Evolutionary conservation across 2,797 vertebrate genomes (phyloP), one percentile per base, ranked within the genome.

Genomic region (Scolopax rusticola): DNA sequence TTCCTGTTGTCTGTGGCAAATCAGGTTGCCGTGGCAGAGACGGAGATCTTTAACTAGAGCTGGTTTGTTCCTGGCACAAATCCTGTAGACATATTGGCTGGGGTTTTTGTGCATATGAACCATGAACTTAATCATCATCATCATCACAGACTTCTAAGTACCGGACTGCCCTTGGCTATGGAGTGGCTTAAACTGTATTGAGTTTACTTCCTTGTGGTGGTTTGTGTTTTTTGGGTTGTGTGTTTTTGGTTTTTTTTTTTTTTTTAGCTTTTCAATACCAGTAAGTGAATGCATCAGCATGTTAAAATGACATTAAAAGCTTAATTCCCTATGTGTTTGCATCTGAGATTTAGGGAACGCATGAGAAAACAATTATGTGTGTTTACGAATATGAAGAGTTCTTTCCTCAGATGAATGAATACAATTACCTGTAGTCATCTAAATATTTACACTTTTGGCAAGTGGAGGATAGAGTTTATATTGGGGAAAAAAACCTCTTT

Each of bases 41-140:
- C 48, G 27, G 20, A 41, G 23, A 27, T 53, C 4, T 38, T 41
- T 11, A 38, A 20, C 54, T 56, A 48, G 16, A 68, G 19, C 41
- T 38, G 48, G 9, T 67, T 47, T 81, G 54, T 51, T 38, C 30
- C 40, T 43, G 32, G 38, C 54, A n/a, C 11, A 32, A 5, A 38
- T 51, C 17, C n/a, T 73, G 15, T 21, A 38, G 60, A 32, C 9
- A 9, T 5, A 5, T 3, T 63, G 51, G 7, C 28, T 53, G 32
- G 61, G 9, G 4, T 9, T 60, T 70, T 73, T 50, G 36, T 51
- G 53, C 15, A 15, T 38, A 9, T 32, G 50, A 77, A 53, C 19
- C 2, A 2, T 16, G 54, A 77, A 38, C 19, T 25, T 45, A 6
- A 51, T 40, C 16, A 4, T 36, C 0, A 36, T 36, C 36, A 1